Evolutionary conservation across 2,888 invertebrate genomes (phyloP).

Genomic region (Sarcophaga variegata): DNA sequence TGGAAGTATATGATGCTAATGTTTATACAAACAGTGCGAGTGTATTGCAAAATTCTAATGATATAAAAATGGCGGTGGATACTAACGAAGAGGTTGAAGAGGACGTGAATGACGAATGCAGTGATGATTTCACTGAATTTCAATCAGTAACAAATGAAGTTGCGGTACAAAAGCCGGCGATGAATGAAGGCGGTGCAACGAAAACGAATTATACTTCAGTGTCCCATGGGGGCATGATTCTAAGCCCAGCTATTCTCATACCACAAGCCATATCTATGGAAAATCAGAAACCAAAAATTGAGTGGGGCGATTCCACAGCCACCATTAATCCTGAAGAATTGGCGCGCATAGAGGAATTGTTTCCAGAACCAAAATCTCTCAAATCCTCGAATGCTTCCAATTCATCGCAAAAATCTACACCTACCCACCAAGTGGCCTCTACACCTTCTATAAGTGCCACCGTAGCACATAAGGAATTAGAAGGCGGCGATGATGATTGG

Average conservation of each 20-base stretch:
- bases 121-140: slow-evolving; percentile 83
- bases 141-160: slow-evolving; percentile 78
- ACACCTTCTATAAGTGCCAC: slow-evolving; percentile 77
- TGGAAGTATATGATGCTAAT: slow-evolving; percentile 42
- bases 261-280: slow-evolving; percentile 78
- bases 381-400: slow-evolving; percentile 54
- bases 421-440: slow-evolving; percentile 70
- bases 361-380: slow-evolving; percentile 75
- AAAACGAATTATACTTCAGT: slow-evolving; percentile 71
- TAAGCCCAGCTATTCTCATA: slow-evolving; percentile 79
- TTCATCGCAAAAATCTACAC: slow-evolving; percentile 68
- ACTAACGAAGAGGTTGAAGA: not conserved
- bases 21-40: slow-evolving; percentile 1
- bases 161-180: not conserved
- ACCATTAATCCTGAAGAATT: slow-evolving; percentile 81
- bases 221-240: slow-evolving; percentile 77
- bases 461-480: slow-evolving; percentile 72
- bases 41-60: not conserved
- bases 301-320: slow-evolving; percentile 83
- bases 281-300: slow-evolving; percentile 80
- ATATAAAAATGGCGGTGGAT: not conserved
- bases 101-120: slow-evolving; percentile 72
- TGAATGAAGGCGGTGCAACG: slow-evolving; percentile 20
- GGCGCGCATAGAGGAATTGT: slow-evolving; percentile 80
- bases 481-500: slow-evolving; percentile 83